Conservation (phyloP, 2,113 vertebrate species). For the Strix uralensis region DNA sequence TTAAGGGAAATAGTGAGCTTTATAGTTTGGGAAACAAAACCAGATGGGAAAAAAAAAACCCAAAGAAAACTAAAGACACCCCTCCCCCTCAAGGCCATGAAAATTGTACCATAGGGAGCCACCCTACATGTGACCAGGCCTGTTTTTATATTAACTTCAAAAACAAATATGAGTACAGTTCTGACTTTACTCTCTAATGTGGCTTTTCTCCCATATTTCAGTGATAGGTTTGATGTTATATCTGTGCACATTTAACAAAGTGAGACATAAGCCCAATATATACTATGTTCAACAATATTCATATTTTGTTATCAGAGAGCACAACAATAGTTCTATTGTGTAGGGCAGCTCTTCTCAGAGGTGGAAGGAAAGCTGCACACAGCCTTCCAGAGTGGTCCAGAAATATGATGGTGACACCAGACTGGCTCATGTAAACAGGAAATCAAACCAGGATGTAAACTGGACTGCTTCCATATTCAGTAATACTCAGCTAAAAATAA, state of each 20-base stretch:
- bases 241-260: neutral
- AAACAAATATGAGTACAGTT: neutral
- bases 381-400: slow-evolving; percentile 55
- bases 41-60: neutral
- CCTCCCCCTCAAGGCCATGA: neutral
- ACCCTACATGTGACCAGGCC: neutral
- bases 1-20: neutral
- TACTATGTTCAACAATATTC: neutral
- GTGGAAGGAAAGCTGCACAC: slow-evolving; percentile 64
- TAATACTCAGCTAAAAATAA: slow-evolving; percentile 67
- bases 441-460: slow-evolving; percentile 69
- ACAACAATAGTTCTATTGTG: slow-evolving; percentile 59
- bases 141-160: neutral
- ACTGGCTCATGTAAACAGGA: slow-evolving; percentile 70
- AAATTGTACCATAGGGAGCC: neutral
- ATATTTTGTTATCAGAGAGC: slow-evolving; percentile 8
- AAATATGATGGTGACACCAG: slow-evolving; percentile 56
- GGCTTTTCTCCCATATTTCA: neutral
- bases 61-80: neutral
- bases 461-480: slow-evolving; percentile 67
- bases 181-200: neutral
- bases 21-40: neutral
- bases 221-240: neutral
- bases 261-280: neutral
- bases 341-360: neutral